Evolutionary conservation across 2,797 vertebrate species (phyloP), one percentile per base, ranked within the genome.

Genomic region (Pipistrellus pipistrellus): DNA sequence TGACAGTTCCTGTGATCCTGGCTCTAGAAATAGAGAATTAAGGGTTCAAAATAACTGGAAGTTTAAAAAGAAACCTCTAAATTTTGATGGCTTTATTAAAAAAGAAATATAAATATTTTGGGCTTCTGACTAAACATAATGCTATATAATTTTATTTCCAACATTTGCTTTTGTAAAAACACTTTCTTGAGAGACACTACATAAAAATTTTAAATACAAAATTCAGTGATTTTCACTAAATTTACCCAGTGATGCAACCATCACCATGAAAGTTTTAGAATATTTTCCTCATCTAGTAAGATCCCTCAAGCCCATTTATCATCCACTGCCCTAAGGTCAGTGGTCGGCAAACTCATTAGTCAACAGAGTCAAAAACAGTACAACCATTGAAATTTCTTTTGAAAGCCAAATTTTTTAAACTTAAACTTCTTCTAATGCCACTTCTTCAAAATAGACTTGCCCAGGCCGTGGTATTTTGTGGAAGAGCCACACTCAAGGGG

Each of bases 61-160:
- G 80, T 53, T 83, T 83, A 27, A 69, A 93, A 66, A 83, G 27
- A 11, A 48, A 51, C 64, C 46, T 77, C 72, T 71, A 91, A 2
- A 85, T 81, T 75, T 46, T 81, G 53, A 64, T 71, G n/a, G 53
- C 3, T 41, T 81, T 69, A 82, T 53, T 32, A 78, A 90, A 71
- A 87, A 82, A 41, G 44, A 73, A 83, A 87, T 62, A 14, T 18
- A 85, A 89, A 73, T 25, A 84, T 55, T 81, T 73, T 64, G n/a
- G 35, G 18, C 25, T 81, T 91, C 72, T 90, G 71, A 55, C 48
- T 87, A 91, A 88, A 87, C 14, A 82, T 30, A 55, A 71, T 69
- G 27, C 46, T 51, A 75, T 9, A 68, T 51, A 90, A 90, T 82
- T 78, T 87, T 78, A 82, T 57, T 87, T 59, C 55, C 9, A 2